Evolutionary conservation across 2,797 vertebrate genomes (phyloP).

Genomic region (Halcyon smyrnensis): DNA sequence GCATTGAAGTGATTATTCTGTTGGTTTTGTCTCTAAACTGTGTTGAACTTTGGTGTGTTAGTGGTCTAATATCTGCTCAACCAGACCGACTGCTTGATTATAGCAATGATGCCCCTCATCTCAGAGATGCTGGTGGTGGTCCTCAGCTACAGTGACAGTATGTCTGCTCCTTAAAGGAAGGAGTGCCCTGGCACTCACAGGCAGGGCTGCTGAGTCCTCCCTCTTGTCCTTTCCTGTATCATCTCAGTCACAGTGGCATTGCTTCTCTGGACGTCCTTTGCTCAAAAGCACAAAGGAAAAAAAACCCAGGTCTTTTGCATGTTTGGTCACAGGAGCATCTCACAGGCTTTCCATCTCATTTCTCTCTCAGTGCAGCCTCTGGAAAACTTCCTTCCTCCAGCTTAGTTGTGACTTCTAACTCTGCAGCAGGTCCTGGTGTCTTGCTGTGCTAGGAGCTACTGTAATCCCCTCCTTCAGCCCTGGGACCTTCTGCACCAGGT

Average conservation of each 20-base stretch:
- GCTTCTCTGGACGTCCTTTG: background rate
- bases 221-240: background rate
- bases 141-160: background rate
- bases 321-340: background rate
- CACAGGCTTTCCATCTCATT: background rate
- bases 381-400: background rate
- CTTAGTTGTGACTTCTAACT: background rate
- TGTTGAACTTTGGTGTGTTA: background rate
- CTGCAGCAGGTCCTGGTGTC: background rate
- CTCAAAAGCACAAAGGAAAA: background rate
- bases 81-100: background rate
- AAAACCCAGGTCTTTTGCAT: background rate
- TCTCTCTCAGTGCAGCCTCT: background rate
- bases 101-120: background rate
- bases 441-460: background rate
- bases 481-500: background rate
- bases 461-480: background rate
- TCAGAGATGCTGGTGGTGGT: background rate
- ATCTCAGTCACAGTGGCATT: background rate
- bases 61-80: background rate
- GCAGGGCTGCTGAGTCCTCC: background rate
- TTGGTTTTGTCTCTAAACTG: constrained; percentile 2
- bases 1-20: background rate
- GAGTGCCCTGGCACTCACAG: fast-evolving
- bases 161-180: background rate